Evolutionary conservation across 2,113 vertebrate species (phyloP).

Genomic region (Carettochelys insculpta): DNA sequence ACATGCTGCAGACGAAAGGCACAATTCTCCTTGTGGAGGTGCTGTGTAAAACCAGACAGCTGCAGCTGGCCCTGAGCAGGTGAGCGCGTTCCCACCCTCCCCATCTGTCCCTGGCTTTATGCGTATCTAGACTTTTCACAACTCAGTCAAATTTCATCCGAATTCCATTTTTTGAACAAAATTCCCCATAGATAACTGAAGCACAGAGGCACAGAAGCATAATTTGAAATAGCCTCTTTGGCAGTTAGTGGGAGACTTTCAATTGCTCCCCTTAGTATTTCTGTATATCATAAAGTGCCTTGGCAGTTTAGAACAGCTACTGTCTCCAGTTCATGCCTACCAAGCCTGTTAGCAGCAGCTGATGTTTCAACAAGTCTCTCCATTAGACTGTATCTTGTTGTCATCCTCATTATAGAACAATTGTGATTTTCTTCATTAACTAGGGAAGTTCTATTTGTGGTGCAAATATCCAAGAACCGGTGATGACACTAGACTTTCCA

Average conservation of each 20-base stretch:
- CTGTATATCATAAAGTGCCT: not conserved
- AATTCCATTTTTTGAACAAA: not conserved
- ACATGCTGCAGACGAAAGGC: not conserved
- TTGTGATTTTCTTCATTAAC: conserved; percentile 37
- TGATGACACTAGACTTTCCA: conserved; percentile 1
- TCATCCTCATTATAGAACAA: not conserved
- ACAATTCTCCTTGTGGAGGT: not conserved
- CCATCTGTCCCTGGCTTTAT: not conserved
- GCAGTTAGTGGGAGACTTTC: not conserved
- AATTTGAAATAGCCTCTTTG: conserved; percentile 14
- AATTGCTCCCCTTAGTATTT: not conserved
- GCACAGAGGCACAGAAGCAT: not conserved
- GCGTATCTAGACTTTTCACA: not conserved
- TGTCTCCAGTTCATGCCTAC: not conserved
- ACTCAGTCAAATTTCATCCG: not conserved
- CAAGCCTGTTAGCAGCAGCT: conserved; percentile 27
- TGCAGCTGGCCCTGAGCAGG: not conserved
- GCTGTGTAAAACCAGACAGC: not conserved
- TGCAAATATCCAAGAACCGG: not conserved
- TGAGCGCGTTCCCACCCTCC: not conserved
- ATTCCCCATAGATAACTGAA: not conserved
- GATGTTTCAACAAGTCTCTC: not conserved
- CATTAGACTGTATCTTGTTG: not conserved
- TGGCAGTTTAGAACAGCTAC: conserved; percentile 10
- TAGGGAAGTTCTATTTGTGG: not conserved